phyloP scores from a whole-genome alignment of 2,888 invertebrate genomes.

The Apotomis turbidana region DNA sequence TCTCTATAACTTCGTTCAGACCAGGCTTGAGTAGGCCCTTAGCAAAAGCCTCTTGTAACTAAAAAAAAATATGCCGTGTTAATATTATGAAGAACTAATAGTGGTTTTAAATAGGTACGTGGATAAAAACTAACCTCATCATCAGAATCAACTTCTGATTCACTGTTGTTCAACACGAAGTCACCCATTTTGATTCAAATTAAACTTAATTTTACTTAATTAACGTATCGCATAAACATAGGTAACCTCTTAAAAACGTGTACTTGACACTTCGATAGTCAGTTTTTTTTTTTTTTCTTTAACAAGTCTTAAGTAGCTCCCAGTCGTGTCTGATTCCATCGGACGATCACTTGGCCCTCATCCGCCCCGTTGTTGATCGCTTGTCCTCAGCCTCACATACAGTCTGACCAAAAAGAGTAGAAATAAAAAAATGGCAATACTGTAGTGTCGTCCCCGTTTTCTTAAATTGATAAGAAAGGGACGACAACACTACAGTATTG shows the following conservation, averaged over 20 bases:
- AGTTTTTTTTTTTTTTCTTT: not conserved
- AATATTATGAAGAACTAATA: no score
- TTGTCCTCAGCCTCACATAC: no score
- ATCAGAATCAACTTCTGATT: conserved; percentile 83
- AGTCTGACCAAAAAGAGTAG: no score
- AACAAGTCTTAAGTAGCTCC: no score
- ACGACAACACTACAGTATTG: no score
- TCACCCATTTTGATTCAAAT: conserved; percentile 62
- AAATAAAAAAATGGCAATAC: no score
- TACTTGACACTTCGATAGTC: not conserved
- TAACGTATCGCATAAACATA: conserved; percentile 45
- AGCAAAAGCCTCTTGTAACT: conserved; percentile 96
- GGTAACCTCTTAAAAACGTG: conserved; percentile 39
- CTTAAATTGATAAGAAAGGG: no score
- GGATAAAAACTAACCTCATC: conserved; percentile 75
- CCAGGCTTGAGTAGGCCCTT: conserved; percentile 94
- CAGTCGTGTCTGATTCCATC: no score
- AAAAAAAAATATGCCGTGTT: conserved; percentile 40
- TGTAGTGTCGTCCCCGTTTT: no score
- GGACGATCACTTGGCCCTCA: no score
- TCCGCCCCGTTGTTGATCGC: no score
- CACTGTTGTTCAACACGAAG: conserved; percentile 76
- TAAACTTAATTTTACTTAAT: conserved; percentile 33
- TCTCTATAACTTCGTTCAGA: conserved; percentile 87
- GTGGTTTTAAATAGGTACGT: no score